Evolutionary conservation across 2,888 invertebrate genomes (phyloP).

Genomic region (Lasioglossum figueresi): DNA sequence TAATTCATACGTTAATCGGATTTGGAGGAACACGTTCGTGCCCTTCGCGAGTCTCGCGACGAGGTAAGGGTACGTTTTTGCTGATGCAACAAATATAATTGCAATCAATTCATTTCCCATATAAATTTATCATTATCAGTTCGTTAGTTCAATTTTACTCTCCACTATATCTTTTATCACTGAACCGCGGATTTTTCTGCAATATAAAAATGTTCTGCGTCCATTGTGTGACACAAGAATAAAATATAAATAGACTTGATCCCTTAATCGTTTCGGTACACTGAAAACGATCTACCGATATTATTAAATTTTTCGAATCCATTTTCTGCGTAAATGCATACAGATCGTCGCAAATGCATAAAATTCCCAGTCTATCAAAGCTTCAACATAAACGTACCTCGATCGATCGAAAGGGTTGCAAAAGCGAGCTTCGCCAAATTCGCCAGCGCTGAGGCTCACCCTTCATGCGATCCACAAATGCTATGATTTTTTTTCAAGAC

Average conservation of each 20-base stretch:
- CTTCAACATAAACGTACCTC: background rate
- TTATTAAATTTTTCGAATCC: background rate
- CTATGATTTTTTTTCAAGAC: slow-evolving; percentile 13
- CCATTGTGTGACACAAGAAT: too few species aligned
- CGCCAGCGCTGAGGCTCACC: background rate
- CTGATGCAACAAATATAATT: background rate
- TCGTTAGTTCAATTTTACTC: background rate
- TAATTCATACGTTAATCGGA: slow-evolving; percentile 50
- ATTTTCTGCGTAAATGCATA: background rate
- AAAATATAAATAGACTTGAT: background rate
- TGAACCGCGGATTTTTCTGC: too few species aligned
- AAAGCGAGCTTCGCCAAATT: background rate
- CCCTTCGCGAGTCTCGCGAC: background rate
- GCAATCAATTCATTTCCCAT: background rate
- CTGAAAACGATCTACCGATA: background rate
- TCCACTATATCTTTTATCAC: too few species aligned
- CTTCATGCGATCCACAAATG: background rate
- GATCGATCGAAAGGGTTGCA: background rate
- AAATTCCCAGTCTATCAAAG: background rate
- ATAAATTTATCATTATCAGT: background rate
- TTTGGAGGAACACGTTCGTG: background rate
- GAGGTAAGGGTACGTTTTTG: background rate
- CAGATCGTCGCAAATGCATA: background rate
- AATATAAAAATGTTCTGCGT: too few species aligned
- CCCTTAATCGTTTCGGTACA: background rate